These are phyloP conservation scores for Brenthis ino DNA, from an alignment of 2,888 invertebrate species.

Conservation along the genomic window DNA sequence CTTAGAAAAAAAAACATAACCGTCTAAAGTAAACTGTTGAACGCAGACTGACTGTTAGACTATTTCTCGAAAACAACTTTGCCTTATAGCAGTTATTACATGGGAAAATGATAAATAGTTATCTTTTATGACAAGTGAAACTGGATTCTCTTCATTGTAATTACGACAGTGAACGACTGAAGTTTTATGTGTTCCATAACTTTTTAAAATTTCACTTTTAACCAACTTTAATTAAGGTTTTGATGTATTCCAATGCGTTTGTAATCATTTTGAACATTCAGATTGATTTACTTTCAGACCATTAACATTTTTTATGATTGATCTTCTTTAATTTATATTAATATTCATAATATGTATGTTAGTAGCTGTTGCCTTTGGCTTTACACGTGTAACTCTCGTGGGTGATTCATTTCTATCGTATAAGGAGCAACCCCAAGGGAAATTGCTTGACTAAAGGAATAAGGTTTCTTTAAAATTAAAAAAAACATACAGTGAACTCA, in stretches of 20 bases:
- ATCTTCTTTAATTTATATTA: background rate
- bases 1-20: background rate
- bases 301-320: conserved; percentile 1
- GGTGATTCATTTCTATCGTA: no score
- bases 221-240: conserved; percentile 20
- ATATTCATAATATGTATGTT: no score
- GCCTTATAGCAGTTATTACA: conserved; percentile 26
- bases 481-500: no score
- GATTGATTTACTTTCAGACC: background rate
- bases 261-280: conserved; percentile 1
- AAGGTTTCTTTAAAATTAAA: no score
- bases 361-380: no score
- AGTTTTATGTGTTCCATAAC: conserved; percentile 35
- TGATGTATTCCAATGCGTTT: conserved; percentile 19
- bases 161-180: conserved; percentile 36
- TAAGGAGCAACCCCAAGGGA: no score
- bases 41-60: background rate
- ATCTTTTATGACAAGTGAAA: conserved; percentile 38
- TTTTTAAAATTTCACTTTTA: conserved; percentile 37
- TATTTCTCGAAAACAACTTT: background rate
- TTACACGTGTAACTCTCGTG: no score
- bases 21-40: no score
- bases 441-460: no score
- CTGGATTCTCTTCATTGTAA: conserved; percentile 36
- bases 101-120: conserved; percentile 36